Conservation (phyloP, 2,797 vertebrate species). For the Scleropages formosus region DNA sequence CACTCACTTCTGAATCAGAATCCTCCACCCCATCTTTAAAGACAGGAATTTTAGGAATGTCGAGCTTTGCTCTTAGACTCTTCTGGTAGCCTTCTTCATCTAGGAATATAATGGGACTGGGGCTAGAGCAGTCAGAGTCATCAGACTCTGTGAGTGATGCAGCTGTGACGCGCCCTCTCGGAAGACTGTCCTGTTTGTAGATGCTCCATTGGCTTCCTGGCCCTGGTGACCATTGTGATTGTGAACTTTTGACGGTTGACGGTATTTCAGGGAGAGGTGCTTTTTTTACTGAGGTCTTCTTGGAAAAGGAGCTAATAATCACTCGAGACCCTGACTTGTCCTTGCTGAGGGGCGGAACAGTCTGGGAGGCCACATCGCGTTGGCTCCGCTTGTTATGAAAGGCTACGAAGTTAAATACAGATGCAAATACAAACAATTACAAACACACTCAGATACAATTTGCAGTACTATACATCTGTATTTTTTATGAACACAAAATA, state of each 20-base stretch:
- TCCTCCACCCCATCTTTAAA: conserved; percentile 89
- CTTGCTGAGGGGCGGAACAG: conserved; percentile 69
- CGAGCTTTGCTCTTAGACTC: conserved; percentile 89
- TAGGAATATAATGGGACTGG: conserved; percentile 95
- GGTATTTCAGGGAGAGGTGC: conserved; percentile 63
- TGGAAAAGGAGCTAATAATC: conserved; percentile 68
- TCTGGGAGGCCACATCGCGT: conserved; percentile 86
- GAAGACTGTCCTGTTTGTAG: conserved; percentile 71
- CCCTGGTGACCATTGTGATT: conserved; percentile 67
- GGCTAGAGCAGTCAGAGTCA: conserved; percentile 93
- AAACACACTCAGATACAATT: conserved; percentile 23
- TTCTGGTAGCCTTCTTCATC: conserved; percentile 98
- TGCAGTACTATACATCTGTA: too few species aligned
- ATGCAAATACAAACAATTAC: conserved; percentile 2
- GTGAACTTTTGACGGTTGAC: conserved; percentile 75
- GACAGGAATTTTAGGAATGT: conserved; percentile 90
- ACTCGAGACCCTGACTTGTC: conserved; percentile 73
- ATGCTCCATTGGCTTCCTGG: conserved; percentile 81
- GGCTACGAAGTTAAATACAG: conserved; percentile 53
- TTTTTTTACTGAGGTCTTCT: conserved; percentile 67
- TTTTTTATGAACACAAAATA: background rate
- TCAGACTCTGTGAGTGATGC: conserved; percentile 84
- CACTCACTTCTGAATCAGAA: conserved; percentile 97
- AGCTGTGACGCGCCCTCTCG: conserved; percentile 60
- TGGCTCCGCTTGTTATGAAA: conserved; percentile 67